A percentile compares a stretch with the other conserved stretches of the same genome.
These are phyloP conservation scores for Cistogaster globosa DNA, from an alignment of 2,888 invertebrate species.

Conservation along the genomic window DNA sequence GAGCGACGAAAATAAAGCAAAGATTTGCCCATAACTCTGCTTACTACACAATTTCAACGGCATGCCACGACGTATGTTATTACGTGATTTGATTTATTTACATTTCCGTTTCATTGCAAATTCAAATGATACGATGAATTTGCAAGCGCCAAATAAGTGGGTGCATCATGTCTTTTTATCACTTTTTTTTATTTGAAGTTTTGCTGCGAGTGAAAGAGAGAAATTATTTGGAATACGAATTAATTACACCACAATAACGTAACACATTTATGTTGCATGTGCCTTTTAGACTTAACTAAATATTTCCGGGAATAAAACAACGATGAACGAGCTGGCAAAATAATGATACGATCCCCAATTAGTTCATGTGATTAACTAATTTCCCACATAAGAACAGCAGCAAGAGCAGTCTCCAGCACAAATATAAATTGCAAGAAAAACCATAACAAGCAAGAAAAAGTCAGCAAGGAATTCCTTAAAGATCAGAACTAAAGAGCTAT, in stretches of 20 bases:
- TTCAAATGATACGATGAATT: constrained; percentile 80
- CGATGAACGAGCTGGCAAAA: constrained; percentile 52
- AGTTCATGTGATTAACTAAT: constrained; percentile 71
- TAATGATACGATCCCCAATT: constrained; percentile 69
- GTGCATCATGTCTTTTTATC: constrained; percentile 36
- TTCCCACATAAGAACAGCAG: constrained; percentile 65
- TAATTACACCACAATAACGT: constrained; percentile 60
- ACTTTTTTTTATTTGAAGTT: neutral
- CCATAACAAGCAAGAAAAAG: constrained; percentile 5
- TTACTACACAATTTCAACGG: constrained; percentile 35
- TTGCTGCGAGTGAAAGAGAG: constrained; percentile 16
- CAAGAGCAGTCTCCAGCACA: neutral
- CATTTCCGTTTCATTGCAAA: constrained; percentile 81
- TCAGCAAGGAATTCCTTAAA: constrained; percentile 64
- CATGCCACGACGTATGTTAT: constrained; percentile 33
- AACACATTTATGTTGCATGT: constrained; percentile 31
- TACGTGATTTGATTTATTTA: constrained; percentile 77
- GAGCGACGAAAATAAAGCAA: constrained; percentile 3
- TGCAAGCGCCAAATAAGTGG: constrained; percentile 78
- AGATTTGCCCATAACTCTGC: neutral
- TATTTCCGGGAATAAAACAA: constrained; percentile 67
- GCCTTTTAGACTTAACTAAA: constrained; percentile 33
- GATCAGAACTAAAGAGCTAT: constrained; percentile 64
- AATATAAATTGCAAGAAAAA: constrained; percentile 12
- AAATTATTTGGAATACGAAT: constrained; percentile 65